Conservation (phyloP, 2,797 vertebrate genomes). For the Zonotrichia albicollis region DNA sequence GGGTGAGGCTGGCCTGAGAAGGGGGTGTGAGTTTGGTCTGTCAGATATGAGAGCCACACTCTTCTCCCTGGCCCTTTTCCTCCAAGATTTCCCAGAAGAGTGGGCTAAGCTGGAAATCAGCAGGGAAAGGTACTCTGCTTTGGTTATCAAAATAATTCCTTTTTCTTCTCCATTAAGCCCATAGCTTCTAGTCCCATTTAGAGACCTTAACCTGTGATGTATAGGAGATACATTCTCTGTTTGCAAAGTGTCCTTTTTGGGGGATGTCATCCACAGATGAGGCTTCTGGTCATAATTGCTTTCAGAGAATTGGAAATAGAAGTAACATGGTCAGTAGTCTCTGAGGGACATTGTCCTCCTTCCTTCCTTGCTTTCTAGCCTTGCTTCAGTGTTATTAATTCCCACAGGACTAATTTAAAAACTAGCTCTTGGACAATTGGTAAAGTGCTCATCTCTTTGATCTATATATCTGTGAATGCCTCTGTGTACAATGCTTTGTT, state of each 20-base stretch:
- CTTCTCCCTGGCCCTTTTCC: background rate
- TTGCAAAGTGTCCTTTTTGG: background rate
- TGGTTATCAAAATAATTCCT: background rate
- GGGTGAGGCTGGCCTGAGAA: background rate
- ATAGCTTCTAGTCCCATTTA: background rate
- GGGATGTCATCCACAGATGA: background rate
- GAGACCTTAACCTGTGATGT: background rate
- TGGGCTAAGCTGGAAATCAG: background rate
- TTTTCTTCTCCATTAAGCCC: background rate
- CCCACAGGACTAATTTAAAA: background rate
- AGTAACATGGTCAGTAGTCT: background rate
- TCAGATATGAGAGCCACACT: background rate
- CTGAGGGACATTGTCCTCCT: background rate
- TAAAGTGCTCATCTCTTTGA: background rate
- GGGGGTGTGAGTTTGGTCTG: fast-evolving
- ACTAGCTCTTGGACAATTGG: background rate
- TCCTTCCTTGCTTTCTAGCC: background rate
- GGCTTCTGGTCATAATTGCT: background rate
- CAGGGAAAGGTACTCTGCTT: background rate
- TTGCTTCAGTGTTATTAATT: background rate
- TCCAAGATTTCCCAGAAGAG: background rate
- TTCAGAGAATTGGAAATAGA: background rate
- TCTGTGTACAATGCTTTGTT: background rate
- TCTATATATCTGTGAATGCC: background rate
- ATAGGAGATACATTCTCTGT: background rate